These are phyloP conservation scores for Falco peregrinus DNA, from an alignment of 2,797 vertebrate genomes.

Conservation along the genomic window DNA sequence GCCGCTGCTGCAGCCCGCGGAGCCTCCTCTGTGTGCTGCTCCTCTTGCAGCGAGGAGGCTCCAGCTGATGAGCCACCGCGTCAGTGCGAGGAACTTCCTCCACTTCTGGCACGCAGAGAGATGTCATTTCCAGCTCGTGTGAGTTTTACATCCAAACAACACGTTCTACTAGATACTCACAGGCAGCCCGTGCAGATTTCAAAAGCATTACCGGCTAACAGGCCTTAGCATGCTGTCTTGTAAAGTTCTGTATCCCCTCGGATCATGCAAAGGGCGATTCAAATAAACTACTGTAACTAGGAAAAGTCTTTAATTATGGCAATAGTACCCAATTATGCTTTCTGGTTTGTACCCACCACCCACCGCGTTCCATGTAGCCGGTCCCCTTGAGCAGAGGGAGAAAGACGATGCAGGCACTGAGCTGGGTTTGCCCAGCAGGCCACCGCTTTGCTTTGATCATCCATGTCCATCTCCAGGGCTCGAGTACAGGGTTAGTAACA, in stretches of 20 bases:
- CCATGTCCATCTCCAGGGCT: neutral
- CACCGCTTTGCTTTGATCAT: neutral
- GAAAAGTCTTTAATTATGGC: neutral
- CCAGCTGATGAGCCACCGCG: neutral
- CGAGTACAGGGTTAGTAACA: neutral
- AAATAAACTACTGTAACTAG: neutral
- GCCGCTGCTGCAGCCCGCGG: neutral
- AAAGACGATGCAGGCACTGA: neutral
- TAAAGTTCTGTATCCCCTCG: neutral
- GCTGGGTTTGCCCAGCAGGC: neutral
- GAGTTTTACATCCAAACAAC: neutral
- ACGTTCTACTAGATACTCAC: neutral
- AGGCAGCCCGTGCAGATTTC: neutral
- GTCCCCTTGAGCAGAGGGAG: neutral
- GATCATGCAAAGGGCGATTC: neutral
- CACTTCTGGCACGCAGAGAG: neutral
- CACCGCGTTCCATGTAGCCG: neutral
- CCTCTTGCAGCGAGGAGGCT: neutral
- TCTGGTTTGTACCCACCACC: neutral
- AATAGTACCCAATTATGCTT: neutral
- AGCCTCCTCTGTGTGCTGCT: neutral
- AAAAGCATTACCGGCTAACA: neutral
- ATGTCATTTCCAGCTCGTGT: neutral
- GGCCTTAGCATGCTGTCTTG: fast-evolving
- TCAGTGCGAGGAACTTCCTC: neutral